Conservation (phyloP, 2,113 vertebrate genomes). For the Ptychochromis oligacanthus region DNA sequence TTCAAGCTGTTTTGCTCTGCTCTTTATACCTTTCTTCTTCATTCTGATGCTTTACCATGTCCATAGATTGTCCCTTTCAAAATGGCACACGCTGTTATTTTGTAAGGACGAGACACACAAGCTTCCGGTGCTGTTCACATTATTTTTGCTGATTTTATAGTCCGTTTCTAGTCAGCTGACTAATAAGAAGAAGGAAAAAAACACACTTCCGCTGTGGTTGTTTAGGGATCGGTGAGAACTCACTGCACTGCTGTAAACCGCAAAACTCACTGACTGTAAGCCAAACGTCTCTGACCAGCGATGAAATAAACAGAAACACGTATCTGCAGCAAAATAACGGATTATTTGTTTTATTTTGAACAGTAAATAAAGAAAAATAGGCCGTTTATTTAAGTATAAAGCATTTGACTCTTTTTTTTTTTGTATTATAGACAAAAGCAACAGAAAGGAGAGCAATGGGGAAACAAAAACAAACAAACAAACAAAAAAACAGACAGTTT, state of each 20-base stretch:
- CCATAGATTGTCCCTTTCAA: neutral
- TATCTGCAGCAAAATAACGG: neutral
- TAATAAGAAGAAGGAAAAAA: neutral
- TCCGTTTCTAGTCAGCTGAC: conserved; percentile 75
- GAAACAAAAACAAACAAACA: neutral
- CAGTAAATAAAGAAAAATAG: neutral
- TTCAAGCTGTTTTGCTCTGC: neutral
- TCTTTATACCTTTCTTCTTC: neutral
- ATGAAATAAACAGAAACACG: neutral
- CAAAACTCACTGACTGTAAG: neutral
- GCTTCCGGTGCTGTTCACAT: neutral
- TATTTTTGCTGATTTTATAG: neutral
- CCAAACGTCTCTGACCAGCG: neutral
- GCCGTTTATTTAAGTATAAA: neutral
- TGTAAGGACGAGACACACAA: rapidly evolving
- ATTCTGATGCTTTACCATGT: no score
- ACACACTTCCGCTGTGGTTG: conserved; percentile 60
- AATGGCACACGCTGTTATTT: conserved; percentile 17
- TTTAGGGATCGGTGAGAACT: neutral
- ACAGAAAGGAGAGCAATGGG: conserved; percentile 12
- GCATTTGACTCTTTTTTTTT: rapidly evolving
- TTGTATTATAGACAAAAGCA: conserved; percentile 63
- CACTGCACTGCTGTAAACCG: neutral
- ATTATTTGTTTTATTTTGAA: neutral
- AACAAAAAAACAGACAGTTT: neutral